Percentiles rank a stretch among this genome's conserved stretches.
Evolutionary conservation across 2,797 vertebrate genomes (phyloP).

Genomic region (Lates japonicus): DNA sequence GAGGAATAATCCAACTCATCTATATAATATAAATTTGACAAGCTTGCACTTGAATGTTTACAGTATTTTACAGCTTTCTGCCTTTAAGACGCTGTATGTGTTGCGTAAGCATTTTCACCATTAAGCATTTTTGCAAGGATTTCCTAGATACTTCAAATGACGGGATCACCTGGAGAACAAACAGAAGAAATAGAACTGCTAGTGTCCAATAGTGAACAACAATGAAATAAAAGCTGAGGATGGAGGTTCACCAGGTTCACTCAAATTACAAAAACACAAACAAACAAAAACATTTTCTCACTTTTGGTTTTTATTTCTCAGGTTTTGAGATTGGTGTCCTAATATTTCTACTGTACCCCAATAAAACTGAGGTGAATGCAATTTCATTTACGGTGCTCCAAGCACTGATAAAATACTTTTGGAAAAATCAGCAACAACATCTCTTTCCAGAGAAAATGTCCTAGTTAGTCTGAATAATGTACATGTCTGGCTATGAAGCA

Average conservation of each 20-base stretch:
- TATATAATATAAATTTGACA: constrained; percentile 62
- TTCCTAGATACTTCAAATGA: constrained; percentile 27
- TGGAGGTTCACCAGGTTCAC: not conserved
- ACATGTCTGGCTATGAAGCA: not conserved
- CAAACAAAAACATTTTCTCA: not conserved
- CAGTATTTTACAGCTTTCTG: constrained; percentile 22
- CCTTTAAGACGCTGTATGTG: constrained; percentile 29
- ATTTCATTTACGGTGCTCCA: not conserved
- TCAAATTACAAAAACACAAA: not conserved
- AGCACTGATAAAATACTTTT: not conserved
- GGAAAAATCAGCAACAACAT: not conserved
- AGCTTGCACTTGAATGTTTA: constrained; percentile 33
- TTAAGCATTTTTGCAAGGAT: constrained; percentile 9
- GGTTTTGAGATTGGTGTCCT: not conserved
- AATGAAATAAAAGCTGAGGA: not conserved
- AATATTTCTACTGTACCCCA: not conserved
- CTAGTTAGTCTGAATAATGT: not conserved
- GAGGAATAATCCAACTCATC: constrained; percentile 46
- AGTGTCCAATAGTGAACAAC: not conserved
- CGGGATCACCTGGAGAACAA: not conserved
- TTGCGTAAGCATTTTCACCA: constrained; percentile 30
- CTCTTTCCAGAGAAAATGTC: not conserved
- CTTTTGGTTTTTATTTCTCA: not conserved
- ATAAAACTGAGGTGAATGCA: not conserved
- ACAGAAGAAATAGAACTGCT: not conserved